Conservation (phyloP, 2,888 invertebrate species). For the Tetheella fluctuosa region DNA sequence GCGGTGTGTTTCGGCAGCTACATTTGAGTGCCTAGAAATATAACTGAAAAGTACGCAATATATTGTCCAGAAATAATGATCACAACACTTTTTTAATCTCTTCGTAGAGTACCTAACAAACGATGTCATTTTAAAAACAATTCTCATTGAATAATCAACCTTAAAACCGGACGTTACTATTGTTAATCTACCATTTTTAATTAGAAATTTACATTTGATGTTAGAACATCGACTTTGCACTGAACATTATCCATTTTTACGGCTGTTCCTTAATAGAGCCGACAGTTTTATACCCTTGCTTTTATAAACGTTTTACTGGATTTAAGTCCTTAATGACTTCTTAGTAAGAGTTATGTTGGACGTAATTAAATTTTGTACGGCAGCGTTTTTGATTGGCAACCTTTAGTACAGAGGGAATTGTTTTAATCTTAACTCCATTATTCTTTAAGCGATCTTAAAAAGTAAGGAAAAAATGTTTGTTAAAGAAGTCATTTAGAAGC, state of each 20-base stretch:
- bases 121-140: not conserved
- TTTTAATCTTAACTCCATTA: conserved; percentile 49
- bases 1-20: too few species aligned
- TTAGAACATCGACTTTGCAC: conserved; percentile 44
- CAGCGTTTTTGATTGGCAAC: conserved; percentile 57
- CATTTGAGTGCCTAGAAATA: too few species aligned
- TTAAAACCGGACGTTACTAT: conserved; percentile 30
- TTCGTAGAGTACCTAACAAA: not conserved
- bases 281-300: conserved; percentile 41
- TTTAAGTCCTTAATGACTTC: conserved; percentile 33
- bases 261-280: conserved; percentile 59
- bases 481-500: conserved; percentile 1
- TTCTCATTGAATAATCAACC: conserved; percentile 30
- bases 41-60: too few species aligned
- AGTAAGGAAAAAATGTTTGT: not conserved
- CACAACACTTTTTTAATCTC: too few species aligned
- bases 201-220: conserved; percentile 47
- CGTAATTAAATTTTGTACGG: conserved; percentile 22
- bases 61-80: too few species aligned
- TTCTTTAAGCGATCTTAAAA: conserved; percentile 17
- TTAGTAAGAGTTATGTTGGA: conserved; percentile 26
- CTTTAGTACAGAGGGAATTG: conserved; percentile 50
- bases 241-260: conserved; percentile 67
- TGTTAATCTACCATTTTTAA: conserved; percentile 41
- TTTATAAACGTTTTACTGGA: conserved; percentile 18